Evolutionary conservation across 2,888 invertebrate species (phyloP), one percentile per base, ranked within the genome.

Genomic region (Agrochola litura): DNA sequence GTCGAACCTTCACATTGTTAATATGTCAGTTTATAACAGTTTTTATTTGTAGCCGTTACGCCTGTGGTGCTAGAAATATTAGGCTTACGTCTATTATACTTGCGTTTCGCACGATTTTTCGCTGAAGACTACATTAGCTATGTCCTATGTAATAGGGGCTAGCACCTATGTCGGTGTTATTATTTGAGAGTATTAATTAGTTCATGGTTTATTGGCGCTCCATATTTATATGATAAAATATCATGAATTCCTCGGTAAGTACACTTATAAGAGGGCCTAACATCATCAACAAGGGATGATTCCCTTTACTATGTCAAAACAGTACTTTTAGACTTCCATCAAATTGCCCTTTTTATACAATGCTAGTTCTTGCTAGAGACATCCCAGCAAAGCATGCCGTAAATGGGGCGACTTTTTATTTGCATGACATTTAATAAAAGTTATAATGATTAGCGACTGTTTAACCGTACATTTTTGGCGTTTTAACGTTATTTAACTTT

Each of bases 1-100:
- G 68, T 10, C 56, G 82, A 72, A 88, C 90, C 89, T 88, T 91
- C 88, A 86, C 87, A 81, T 69, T 85, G 81, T 76, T 87, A 87
- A 89, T 85, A 66, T 80, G 80, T 87, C 83, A 72, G 82, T 76
- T 77, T 82, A 67, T 72, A 79, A 84, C 83, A 83, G 82, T 82
- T 81, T 84, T 86, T 67, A 16, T 41, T 52, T 63, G n/a, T 54
- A 67, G 75, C 73, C 60, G 79, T 66, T 37, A 83, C 61, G 68
- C 61, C 30, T 76, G 14, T 25, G 43, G 54, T 67, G 43, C n/a
- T n/a, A 54, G 22, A 25, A 56, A 30, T 61, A 56, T 65, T 61
- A 52, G 60, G 58, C 8, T 54, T 64, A 73, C 19, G 46, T 49
- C 46, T 37, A n/a, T 63, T 68, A 68, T 25, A 81, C 52, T 69